Evolutionary conservation across 2,888 invertebrate genomes (phyloP).

Genomic region (Catocala nupta): DNA sequence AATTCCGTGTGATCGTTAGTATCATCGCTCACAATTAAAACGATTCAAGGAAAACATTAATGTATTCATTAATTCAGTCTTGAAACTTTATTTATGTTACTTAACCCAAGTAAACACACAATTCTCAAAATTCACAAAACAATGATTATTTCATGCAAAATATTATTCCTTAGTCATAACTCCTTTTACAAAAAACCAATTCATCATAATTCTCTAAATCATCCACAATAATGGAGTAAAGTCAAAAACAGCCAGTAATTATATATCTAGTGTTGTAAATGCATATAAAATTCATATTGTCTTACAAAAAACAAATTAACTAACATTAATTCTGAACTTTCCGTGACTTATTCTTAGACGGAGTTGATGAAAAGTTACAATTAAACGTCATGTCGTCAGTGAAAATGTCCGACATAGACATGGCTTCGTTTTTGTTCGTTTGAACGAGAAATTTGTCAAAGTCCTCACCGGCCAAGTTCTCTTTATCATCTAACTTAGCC

Average conservation of each 20-base stretch:
- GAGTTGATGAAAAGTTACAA: conserved; percentile 83
- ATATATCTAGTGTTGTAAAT: conserved; percentile 66
- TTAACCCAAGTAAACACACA: conserved; percentile 69
- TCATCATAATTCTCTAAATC: conserved; percentile 64
- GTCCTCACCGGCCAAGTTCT: conserved; percentile 68
- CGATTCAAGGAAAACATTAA: conserved; percentile 35
- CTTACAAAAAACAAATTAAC: conserved; percentile 36
- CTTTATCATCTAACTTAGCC: conserved; percentile 71
- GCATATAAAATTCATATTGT: conserved; percentile 70
- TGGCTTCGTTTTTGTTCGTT: conserved; percentile 70
- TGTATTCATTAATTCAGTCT: conserved; percentile 57
- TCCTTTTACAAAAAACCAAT: conserved; percentile 48
- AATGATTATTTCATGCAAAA: conserved; percentile 70
- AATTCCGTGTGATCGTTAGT: conserved; percentile 28
- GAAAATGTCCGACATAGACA: conserved; percentile 82
- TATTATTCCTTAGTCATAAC: conserved; percentile 52
- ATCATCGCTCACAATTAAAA: conserved; percentile 37
- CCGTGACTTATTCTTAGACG: conserved; percentile 80
- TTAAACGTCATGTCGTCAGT: conserved; percentile 80
- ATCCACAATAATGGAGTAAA: conserved; percentile 71
- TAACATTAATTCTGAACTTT: conserved; percentile 62
- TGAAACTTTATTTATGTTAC: conserved; percentile 70
- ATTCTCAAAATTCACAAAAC: conserved; percentile 59
- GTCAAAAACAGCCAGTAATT: conserved; percentile 62
- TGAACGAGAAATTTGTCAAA: conserved; percentile 69